Base-by-base conservation (phyloP, 2,113 vertebrate genomes). In the Limanda limanda region DNA sequence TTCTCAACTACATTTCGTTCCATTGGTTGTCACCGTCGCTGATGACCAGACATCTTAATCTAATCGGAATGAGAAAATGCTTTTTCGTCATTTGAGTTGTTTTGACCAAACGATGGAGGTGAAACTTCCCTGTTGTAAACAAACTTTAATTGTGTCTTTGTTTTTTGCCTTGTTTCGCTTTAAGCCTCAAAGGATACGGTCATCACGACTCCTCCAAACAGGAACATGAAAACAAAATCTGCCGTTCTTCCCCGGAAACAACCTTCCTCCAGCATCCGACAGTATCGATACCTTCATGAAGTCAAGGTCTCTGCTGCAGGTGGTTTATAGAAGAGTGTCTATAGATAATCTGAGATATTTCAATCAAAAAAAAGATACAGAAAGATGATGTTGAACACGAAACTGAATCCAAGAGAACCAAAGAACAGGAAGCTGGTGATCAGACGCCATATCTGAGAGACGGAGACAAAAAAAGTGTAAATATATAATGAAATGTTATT, bases 381-480 rank as follows among this genome's bases (percentile, higher is more conserved):
- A 90, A 96, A 97, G 78, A 95, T 93, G 92, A 96, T 95, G 91
- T 96, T 96, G 95, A 97, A 96, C 83, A 97, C 86, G 79, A 96
- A 97, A 86, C 94, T 95, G 93, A 97, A 96, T 86, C 95, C 95
- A 78, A 96, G 84, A 25, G 95, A 95, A 27, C 96, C 95, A 47
- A 97, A 97, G 89, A 96, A 97, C 47, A 97, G 94, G 94, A 97
- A 97, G 91, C 94, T 96, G 86, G 95, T 96, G 79, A 97, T 82
- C 61, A 96, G 94, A 61, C 96, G 94, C 96, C 96, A 97, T 84
- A 97, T 81, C 96, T 97, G 66, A 62, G 27, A 56, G 20, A 54
- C 13, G 9, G 51, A 54, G 51, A 51, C 15, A 47, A 17, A 3
- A 17, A 47, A 0, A 47, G 47, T 17, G 47, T 5, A 18, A 18